These are phyloP conservation scores for Oryzias woworae DNA, from an alignment of 2,113 vertebrate species.

Conservation along the genomic window DNA sequence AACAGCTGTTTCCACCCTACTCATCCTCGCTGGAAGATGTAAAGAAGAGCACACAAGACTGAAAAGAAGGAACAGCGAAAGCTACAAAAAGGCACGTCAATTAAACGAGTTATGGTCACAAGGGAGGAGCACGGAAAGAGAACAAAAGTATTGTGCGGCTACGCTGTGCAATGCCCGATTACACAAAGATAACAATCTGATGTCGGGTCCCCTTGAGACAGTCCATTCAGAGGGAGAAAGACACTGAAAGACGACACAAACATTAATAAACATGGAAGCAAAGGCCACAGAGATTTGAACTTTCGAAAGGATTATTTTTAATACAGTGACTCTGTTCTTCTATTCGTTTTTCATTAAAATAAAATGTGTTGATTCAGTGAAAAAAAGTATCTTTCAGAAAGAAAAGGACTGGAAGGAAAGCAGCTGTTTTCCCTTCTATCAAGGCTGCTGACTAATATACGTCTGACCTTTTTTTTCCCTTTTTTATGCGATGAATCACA, in stretches of 20 bases:
- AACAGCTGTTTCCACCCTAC: constrained; percentile 6
- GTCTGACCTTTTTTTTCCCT: constrained; percentile 24
- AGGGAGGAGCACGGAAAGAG: constrained; percentile 9
- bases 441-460: constrained; percentile 33
- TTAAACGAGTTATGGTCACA: constrained; percentile 38
- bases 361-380: constrained; percentile 13
- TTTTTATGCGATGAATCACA: constrained; percentile 27
- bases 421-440: constrained; percentile 33
- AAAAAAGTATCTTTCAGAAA: constrained; percentile 2
- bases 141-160: constrained; percentile 43
- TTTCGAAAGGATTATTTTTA: constrained; percentile 18
- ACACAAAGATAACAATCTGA: constrained; percentile 70
- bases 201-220: constrained; percentile 35
- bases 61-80: constrained; percentile 14
- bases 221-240: constrained; percentile 23
- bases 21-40: background rate
- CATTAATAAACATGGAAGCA: constrained; percentile 29
- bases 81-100: constrained; percentile 19
- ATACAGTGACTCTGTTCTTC: background rate
- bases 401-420: constrained; percentile 5
- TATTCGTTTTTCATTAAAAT: background rate
- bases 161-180: constrained; percentile 64
- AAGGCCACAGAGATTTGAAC: constrained; percentile 19
- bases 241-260: constrained; percentile 17
- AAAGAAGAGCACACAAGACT: constrained; percentile 1